phyloP scores from a whole-genome alignment of 1,140 invertebrate species.

The Cyphomyrmex costatus region DNA sequence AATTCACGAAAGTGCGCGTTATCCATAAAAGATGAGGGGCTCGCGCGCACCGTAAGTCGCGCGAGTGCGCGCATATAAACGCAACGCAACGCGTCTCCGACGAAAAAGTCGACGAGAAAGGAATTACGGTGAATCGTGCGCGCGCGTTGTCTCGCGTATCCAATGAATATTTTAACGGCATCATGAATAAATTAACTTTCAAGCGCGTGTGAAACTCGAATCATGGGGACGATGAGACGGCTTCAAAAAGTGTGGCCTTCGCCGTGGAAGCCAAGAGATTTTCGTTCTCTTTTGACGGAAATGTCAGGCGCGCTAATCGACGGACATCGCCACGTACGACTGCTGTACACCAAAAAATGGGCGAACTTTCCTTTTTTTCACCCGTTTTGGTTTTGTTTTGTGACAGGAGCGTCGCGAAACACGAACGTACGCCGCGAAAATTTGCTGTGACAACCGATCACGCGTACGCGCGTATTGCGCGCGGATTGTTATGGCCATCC shows the following conservation, averaged over 20 bases:
- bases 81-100: slow-evolving; percentile 21
- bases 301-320: slow-evolving; percentile 23
- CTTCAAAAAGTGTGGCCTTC: slow-evolving; percentile 19
- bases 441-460: slow-evolving; percentile 58
- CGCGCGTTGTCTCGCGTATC: slow-evolving; percentile 52
- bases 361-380: not conserved
- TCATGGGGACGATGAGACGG: not conserved
- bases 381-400: slow-evolving; percentile 24
- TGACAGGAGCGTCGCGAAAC: slow-evolving; percentile 20
- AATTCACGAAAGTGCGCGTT: slow-evolving; percentile 45
- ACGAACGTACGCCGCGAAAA: slow-evolving; percentile 41
- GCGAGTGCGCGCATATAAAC: slow-evolving; percentile 55
- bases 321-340: slow-evolving; percentile 1
- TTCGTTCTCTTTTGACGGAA: not conserved
- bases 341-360: slow-evolving; percentile 12
- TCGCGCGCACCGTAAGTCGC: slow-evolving; percentile 44
- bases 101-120: slow-evolving; percentile 51
- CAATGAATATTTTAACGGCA: slow-evolving; percentile 74
- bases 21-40: slow-evolving; percentile 59
- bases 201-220: not conserved
- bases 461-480: slow-evolving; percentile 38
- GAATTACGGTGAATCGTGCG: slow-evolving; percentile 51
- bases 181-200: slow-evolving; percentile 75
- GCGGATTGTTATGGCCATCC: slow-evolving; percentile 61
- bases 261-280: not conserved